Percentiles rank a stretch among this genome's conserved stretches.
These are phyloP conservation scores for Pseudorhiza aurosa DNA, from an alignment of 30 jellyfish, hydroid and myxozoan species.

Conservation along the genomic window DNA sequence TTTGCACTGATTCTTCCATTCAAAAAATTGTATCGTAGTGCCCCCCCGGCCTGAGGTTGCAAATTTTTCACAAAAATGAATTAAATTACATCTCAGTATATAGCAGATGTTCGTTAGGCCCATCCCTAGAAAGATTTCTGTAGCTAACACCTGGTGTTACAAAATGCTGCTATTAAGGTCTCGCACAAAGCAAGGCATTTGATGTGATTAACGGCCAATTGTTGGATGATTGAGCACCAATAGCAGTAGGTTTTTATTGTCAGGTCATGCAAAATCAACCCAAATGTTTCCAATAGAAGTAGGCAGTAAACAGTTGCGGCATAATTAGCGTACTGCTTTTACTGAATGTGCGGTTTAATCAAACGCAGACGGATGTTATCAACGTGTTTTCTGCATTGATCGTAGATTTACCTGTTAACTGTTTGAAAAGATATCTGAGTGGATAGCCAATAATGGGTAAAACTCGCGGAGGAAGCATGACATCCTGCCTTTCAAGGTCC, in stretches of 20 bases:
- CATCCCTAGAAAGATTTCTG: slow-evolving; percentile 4
- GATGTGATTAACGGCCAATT: background rate
- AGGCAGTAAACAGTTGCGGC: slow-evolving; percentile 13
- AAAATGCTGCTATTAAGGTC: background rate
- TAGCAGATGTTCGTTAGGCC: slow-evolving; percentile 14
- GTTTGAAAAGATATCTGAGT: background rate
- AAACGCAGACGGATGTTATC: slow-evolving; percentile 37
- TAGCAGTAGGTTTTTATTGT: background rate
- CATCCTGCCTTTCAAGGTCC: slow-evolving; percentile 65
- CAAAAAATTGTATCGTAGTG: too few species aligned
- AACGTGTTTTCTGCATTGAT: slow-evolving; percentile 1
- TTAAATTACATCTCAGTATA: too few species aligned
- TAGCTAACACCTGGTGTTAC: slow-evolving; percentile 16
- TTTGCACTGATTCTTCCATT: too few species aligned
- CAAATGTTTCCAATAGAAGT: background rate
- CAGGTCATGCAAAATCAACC: background rate
- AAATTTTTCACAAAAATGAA: too few species aligned
- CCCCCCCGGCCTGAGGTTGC: too few species aligned
- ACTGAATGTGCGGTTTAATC: slow-evolving; percentile 9
- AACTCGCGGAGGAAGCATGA: slow-evolving; percentile 57
- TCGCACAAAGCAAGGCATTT: background rate
- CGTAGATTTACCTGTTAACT: slow-evolving; percentile 32
- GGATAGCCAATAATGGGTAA: slow-evolving; percentile 12
- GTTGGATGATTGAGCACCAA: background rate
- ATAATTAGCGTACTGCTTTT: background rate